Percentiles rank a stretch among this genome's conserved stretches.
Evolutionary conservation across 2,797 vertebrate species (phyloP).

Genomic region (Eospalax fontanierii): DNA sequence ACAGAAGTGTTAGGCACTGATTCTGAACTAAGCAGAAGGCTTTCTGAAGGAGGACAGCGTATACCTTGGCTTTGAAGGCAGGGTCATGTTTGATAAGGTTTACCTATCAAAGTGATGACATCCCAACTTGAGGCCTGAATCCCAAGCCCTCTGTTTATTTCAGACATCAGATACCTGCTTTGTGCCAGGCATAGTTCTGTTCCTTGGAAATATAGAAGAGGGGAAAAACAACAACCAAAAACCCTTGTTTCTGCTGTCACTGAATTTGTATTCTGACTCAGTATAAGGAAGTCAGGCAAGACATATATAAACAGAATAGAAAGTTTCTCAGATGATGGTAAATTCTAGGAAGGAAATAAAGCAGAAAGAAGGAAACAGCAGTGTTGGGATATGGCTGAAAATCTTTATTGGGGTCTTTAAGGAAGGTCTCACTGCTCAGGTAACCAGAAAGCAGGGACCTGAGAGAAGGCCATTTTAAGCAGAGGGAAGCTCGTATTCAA

Average conservation of each 20-base stretch:
- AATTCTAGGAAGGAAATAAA: conserved; percentile 40
- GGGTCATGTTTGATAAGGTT: conserved; percentile 3
- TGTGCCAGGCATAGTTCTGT: conserved; percentile 1
- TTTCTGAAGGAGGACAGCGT: background rate
- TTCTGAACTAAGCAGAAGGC: conserved; percentile 51
- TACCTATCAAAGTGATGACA: background rate
- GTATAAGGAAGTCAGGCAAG: background rate
- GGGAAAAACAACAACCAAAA: conserved; percentile 31
- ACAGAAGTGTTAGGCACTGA: conserved; percentile 29
- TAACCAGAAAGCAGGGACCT: background rate
- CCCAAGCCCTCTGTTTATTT: conserved; percentile 8
- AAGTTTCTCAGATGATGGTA: background rate
- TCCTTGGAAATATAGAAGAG: conserved; percentile 19
- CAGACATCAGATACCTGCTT: background rate
- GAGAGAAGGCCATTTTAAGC: background rate
- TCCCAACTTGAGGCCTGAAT: conserved; percentile 25
- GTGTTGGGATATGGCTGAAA: background rate
- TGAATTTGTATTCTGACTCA: conserved; percentile 43
- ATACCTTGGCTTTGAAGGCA: conserved; percentile 31
- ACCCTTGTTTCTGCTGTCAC: conserved; percentile 34
- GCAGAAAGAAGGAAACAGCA: background rate
- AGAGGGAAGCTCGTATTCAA: background rate
- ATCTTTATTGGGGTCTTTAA: conserved; percentile 16
- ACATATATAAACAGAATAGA: conserved; percentile 43
- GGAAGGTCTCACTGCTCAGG: background rate